phyloP scores from a whole-genome alignment of 2,113 vertebrate genomes.

The Gallinago jamesoni region DNA sequence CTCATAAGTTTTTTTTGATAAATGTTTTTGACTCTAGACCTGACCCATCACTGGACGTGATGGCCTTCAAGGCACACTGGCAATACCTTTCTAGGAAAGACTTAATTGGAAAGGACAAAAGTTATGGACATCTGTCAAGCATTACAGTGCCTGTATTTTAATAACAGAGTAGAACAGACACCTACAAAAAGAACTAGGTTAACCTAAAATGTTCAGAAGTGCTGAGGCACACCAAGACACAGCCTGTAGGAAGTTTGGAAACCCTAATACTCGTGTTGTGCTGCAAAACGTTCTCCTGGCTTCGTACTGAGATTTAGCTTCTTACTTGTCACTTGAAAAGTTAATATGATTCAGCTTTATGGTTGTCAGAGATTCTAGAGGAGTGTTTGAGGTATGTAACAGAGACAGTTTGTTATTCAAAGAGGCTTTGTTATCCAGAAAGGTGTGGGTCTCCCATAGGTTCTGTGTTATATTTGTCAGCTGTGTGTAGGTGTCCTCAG shows the following conservation, averaged over 20 bases:
- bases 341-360: neutral
- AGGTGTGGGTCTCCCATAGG: neutral
- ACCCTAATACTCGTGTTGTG: rapidly evolving
- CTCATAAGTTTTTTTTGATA: neutral
- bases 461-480: neutral
- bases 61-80: neutral
- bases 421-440: neutral
- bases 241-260: neutral
- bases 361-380: neutral
- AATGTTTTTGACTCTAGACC: neutral
- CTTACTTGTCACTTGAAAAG: neutral
- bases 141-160: neutral
- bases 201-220: neutral
- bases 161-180: neutral
- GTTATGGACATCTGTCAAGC: neutral
- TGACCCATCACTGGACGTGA: neutral
- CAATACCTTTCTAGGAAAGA: neutral
- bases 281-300: neutral
- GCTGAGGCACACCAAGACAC: neutral
- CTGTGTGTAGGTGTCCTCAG: neutral
- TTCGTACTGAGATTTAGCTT: neutral
- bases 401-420: neutral
- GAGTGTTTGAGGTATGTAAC: neutral
- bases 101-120: neutral
- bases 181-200: neutral